Conservation (phyloP, 2,888 invertebrate species). For the Alsophila aescularia region DNA sequence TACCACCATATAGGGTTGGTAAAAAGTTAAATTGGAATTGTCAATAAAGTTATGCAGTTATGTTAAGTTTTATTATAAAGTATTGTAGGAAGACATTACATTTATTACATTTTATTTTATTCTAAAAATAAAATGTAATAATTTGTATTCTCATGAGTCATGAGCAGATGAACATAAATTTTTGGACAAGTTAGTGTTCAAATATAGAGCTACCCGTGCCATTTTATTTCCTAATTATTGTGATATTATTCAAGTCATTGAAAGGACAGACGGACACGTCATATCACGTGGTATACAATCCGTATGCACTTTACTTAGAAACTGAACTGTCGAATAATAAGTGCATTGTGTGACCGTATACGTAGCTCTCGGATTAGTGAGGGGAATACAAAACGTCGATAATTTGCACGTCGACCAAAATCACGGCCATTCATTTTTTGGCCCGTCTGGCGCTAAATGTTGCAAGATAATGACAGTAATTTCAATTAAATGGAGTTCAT, state of each 20-base stretch:
- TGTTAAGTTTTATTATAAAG: background rate
- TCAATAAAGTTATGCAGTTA: background rate
- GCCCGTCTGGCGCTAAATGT: constrained; percentile 16
- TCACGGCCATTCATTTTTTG: constrained; percentile 36
- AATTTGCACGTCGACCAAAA: constrained; percentile 56
- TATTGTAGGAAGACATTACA: too few species aligned
- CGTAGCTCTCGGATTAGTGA: constrained; percentile 78
- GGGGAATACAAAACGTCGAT: constrained; percentile 78
- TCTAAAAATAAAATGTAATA: background rate
- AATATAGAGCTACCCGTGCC: constrained; percentile 21
- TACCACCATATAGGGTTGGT: background rate
- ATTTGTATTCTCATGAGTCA: background rate
- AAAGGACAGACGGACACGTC: constrained; percentile 73
- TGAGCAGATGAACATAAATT: too few species aligned
- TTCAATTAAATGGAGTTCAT: background rate
- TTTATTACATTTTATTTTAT: too few species aligned
- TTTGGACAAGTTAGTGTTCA: constrained; percentile 20
- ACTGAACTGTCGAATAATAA: constrained; percentile 81
- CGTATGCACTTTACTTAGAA: constrained; percentile 82
- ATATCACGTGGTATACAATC: constrained; percentile 69
- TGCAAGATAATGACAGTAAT: background rate
- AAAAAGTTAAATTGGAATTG: background rate
- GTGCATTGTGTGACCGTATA: constrained; percentile 82
- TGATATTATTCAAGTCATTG: constrained; percentile 62
- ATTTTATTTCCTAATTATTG: constrained; percentile 38